Percentiles rank a stretch among this genome's conserved stretches.
These are phyloP conservation scores for Phrynocephalus versicolor DNA, from an alignment of 2,113 vertebrate species.

Conservation along the genomic window DNA sequence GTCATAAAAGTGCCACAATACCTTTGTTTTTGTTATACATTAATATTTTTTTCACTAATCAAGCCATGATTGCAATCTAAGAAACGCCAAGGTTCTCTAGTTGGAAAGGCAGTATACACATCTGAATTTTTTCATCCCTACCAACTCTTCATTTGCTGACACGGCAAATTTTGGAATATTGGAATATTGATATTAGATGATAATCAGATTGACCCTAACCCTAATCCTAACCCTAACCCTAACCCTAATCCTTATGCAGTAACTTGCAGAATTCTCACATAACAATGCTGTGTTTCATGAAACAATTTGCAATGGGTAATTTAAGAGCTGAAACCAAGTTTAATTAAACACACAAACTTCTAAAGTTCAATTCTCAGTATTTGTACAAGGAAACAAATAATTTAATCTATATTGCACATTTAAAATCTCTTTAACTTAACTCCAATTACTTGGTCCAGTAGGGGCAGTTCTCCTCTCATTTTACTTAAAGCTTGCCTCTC, in stretches of 20 bases:
- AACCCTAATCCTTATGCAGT: not conserved
- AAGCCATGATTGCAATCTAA: not conserved
- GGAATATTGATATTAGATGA: not conserved
- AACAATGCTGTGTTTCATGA: not conserved
- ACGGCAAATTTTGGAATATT: slow-evolving; percentile 16
- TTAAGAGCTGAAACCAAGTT: slow-evolving; percentile 17
- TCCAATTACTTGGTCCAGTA: not conserved
- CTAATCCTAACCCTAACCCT: slow-evolving; percentile 16
- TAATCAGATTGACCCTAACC: slow-evolving; percentile 1
- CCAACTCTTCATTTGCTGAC: not conserved
- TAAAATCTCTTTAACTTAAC: not conserved
- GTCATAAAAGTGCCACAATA: no score
- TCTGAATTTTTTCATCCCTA: not conserved
- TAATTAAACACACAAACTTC: slow-evolving; percentile 17
- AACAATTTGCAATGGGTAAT: slow-evolving; percentile 14
- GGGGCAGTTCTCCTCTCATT: not conserved
- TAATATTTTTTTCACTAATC: not conserved
- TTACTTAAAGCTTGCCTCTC: slow-evolving; percentile 27
- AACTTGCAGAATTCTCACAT: not conserved
- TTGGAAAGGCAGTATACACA: not conserved
- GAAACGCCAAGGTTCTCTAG: not conserved
- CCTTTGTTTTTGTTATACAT: no score
- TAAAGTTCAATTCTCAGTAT: not conserved
- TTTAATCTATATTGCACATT: slow-evolving; percentile 6
- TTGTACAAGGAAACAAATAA: slow-evolving; percentile 17